Conservation (phyloP, 1,140 invertebrate genomes). For the Samia ricini region DNA sequence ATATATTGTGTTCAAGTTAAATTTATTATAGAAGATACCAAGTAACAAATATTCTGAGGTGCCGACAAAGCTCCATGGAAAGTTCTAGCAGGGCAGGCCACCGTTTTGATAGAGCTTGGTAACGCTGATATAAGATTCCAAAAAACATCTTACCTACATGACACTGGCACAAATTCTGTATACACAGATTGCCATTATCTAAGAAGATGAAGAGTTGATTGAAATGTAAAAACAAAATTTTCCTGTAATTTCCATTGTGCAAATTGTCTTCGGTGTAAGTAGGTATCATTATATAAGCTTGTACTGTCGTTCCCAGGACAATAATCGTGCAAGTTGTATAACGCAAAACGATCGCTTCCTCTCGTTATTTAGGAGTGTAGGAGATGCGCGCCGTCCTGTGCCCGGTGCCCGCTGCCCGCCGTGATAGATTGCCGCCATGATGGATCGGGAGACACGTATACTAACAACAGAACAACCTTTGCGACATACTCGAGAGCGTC, state of each 20-base stretch:
- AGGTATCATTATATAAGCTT: neutral
- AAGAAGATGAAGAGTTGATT: too few relatives aligned
- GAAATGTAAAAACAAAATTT: too few relatives aligned
- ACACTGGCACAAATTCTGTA: too few relatives aligned
- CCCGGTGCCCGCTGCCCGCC: neutral
- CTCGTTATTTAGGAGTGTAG: neutral
- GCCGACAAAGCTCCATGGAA: too few relatives aligned
- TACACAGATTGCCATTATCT: too few relatives aligned
- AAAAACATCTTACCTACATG: too few relatives aligned
- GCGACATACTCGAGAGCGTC: constrained; percentile 8
- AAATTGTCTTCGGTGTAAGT: neutral
- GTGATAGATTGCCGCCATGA: constrained; percentile 47
- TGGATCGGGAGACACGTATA: constrained; percentile 30
- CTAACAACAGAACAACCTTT: constrained; percentile 23
- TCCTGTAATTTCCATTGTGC: neutral
- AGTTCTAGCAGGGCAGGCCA: too few relatives aligned
- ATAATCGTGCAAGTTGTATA: neutral
- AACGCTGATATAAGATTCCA: too few relatives aligned
- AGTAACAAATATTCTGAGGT: too few relatives aligned
- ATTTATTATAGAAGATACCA: too few relatives aligned
- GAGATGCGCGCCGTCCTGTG: neutral
- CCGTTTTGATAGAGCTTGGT: too few relatives aligned
- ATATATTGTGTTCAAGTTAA: too few relatives aligned
- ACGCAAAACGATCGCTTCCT: neutral
- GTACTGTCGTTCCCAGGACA: neutral